Conservation (phyloP, 2,113 vertebrate genomes). For the Marmota monax region DNA sequence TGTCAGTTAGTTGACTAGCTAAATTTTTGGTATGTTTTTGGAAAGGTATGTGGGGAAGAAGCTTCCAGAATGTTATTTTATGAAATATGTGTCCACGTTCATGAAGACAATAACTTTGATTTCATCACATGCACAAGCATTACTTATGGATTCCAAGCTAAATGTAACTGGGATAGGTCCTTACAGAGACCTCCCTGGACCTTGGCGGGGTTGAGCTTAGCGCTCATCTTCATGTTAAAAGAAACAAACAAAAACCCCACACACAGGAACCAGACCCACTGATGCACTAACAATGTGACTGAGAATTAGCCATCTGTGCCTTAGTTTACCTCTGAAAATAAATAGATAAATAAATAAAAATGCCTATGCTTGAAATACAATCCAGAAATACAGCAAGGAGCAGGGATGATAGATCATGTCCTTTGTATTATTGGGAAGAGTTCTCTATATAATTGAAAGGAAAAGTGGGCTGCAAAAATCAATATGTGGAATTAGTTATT, state of each 20-base stretch:
- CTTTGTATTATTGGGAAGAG: neutral
- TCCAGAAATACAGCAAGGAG: neutral
- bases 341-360: neutral
- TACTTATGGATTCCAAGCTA: neutral
- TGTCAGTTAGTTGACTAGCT: neutral
- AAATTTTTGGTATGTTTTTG: constrained; percentile 25
- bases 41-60: neutral
- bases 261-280: neutral
- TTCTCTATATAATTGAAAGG: constrained; percentile 4
- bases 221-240: neutral
- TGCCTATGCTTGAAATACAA: neutral
- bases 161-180: neutral
- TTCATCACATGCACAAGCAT: neutral
- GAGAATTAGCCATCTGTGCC: neutral
- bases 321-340: constrained; percentile 47
- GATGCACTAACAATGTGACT: neutral
- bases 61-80: constrained; percentile 8
- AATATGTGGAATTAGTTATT: neutral
- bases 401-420: neutral
- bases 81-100: neutral
- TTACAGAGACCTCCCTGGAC: neutral
- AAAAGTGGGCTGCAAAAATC: constrained; percentile 28
- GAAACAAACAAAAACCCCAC: neutral
- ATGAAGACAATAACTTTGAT: neutral
- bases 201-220: neutral